Percentiles rank a stretch among this genome's conserved stretches.
phyloP scores from a whole-genome alignment of 2,888 invertebrate genomes.

The Rutpela maculata region DNA sequence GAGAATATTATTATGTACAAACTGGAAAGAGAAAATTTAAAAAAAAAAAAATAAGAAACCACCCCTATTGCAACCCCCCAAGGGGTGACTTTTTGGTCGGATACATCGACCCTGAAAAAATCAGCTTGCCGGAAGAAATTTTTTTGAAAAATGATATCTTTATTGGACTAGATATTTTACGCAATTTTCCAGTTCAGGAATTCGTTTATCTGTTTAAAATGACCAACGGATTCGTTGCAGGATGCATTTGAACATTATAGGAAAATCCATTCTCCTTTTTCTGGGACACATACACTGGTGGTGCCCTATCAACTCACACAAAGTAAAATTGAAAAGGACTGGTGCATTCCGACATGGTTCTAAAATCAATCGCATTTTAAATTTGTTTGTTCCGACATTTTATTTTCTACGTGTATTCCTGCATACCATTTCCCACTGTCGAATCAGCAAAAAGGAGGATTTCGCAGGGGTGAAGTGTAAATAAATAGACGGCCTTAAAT shows the following conservation, averaged over 20 bases:
- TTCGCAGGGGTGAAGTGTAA: constrained; percentile 39
- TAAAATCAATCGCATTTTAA: constrained; percentile 53
- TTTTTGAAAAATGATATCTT: too few species aligned
- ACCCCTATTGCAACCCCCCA: too few species aligned
- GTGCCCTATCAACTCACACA: constrained; percentile 41
- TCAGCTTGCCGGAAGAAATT: too few species aligned
- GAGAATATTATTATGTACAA: too few species aligned
- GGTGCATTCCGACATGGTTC: constrained; percentile 46
- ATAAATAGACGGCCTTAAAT: constrained; percentile 48
- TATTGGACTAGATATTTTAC: too few species aligned
- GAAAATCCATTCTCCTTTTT: constrained; percentile 24
- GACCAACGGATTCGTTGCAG: neutral
- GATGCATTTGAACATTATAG: constrained; percentile 1
- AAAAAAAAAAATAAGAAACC: too few species aligned
- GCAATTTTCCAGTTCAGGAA: neutral
- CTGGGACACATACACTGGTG: constrained; percentile 21
- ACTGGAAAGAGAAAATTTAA: too few species aligned
- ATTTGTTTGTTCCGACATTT: constrained; percentile 49
- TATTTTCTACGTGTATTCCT: constrained; percentile 41
- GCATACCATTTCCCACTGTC: constrained; percentile 44
- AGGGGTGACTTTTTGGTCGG: too few species aligned
- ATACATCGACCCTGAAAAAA: too few species aligned
- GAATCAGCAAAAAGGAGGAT: constrained; percentile 37
- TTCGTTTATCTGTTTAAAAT: constrained; percentile 5
- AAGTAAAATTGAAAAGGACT: constrained; percentile 50